Evolutionary conservation across 2,888 invertebrate species (phyloP).

Genomic region (Cancer borealis): DNA sequence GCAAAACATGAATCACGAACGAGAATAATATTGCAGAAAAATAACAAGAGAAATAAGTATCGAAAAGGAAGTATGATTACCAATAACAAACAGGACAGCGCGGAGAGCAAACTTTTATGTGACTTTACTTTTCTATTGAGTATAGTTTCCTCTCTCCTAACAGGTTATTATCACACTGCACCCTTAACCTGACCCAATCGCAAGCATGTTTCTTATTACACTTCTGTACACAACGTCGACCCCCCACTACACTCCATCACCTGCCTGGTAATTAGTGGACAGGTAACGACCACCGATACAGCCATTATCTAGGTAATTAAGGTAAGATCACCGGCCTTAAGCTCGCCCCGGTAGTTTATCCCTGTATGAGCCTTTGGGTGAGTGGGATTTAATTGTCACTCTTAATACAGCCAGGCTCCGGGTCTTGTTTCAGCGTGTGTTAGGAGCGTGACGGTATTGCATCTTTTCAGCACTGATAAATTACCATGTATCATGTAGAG

Average conservation of each 20-base stretch:
- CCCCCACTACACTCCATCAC: neutral
- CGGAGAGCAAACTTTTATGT: no score
- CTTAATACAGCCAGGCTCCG: neutral
- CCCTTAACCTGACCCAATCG: neutral
- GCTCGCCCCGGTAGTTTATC: neutral
- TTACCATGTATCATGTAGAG: neutral
- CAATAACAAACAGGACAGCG: no score
- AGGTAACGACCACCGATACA: constrained; percentile 29
- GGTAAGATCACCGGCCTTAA: constrained; percentile 30
- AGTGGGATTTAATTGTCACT: neutral
- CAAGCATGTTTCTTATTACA: neutral
- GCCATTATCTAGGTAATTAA: constrained; percentile 20
- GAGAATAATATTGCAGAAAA: no score
- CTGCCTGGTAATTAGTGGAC: constrained; percentile 9
- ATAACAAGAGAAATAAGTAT: no score
- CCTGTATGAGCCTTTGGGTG: neutral
- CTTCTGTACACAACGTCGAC: neutral
- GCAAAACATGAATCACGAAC: no score
- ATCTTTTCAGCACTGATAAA: neutral
- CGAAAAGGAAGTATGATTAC: no score
- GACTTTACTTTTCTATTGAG: no score
- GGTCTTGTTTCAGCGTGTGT: neutral
- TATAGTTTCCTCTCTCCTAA: neutral
- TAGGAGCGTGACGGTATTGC: neutral
- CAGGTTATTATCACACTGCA: neutral